These are phyloP conservation scores for Agapostemon virescens DNA, from an alignment of 2,888 invertebrate genomes.

Conservation along the genomic window DNA sequence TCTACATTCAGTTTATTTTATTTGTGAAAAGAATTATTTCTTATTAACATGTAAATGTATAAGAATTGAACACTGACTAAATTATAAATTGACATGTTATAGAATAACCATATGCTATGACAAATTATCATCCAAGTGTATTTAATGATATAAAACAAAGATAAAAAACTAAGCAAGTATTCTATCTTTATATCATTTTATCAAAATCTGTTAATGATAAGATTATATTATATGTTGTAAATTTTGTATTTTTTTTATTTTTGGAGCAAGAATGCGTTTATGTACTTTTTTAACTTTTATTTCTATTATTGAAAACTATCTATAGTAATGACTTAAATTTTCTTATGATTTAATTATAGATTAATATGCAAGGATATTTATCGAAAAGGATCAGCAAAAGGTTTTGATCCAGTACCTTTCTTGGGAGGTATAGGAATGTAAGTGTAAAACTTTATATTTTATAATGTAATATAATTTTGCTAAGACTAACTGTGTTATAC, in stretches of 20 bases:
- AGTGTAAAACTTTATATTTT: constrained; percentile 78
- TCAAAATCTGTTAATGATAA: not conserved
- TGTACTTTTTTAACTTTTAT: not conserved
- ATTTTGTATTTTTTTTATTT: not conserved
- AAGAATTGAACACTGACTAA: not conserved
- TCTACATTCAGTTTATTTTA: not conserved
- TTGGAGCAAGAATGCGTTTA: not conserved
- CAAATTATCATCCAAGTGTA: not conserved
- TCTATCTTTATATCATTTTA: not conserved
- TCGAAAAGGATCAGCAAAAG: constrained; percentile 85
- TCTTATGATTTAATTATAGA: constrained; percentile 66
- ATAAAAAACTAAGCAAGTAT: not conserved
- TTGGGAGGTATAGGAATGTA: constrained; percentile 89
- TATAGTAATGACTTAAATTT: not conserved
- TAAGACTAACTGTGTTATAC: not conserved
- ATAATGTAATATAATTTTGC: not conserved
- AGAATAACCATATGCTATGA: not conserved
- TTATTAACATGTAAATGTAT: not conserved
- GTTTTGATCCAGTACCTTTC: constrained; percentile 87
- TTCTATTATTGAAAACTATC: not conserved
- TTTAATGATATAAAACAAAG: not conserved
- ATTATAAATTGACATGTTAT: not conserved
- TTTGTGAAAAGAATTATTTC: not conserved
- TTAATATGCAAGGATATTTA: constrained; percentile 89
- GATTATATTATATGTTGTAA: not conserved